Evolutionary conservation across 2,888 invertebrate species (phyloP).

Genomic region (Gasteruption jaculator): DNA sequence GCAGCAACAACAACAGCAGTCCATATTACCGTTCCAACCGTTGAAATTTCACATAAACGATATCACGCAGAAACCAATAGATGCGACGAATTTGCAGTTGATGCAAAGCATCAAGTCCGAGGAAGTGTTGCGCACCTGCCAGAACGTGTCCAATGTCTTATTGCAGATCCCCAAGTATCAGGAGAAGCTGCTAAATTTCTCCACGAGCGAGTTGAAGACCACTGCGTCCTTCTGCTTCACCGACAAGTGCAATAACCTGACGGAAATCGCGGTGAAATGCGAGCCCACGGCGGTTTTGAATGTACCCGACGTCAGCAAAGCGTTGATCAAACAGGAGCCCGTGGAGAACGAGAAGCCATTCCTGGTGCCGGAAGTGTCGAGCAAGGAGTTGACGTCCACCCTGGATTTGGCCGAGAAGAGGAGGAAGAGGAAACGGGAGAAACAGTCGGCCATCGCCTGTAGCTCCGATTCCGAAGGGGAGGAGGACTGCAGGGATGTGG

Average conservation of each 20-base stretch:
- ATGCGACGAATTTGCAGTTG: constrained; percentile 33
- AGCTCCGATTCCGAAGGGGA: constrained; percentile 55
- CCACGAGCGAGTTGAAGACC: constrained; percentile 34
- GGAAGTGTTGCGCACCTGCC: constrained; percentile 44
- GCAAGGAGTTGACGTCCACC: constrained; percentile 42
- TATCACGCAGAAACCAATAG: constrained; percentile 34
- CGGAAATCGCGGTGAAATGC: constrained; percentile 38
- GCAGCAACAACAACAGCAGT: constrained; percentile 19
- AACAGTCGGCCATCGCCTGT: constrained; percentile 38
- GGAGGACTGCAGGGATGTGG: constrained; percentile 54
- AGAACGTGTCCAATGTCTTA: constrained; percentile 46
- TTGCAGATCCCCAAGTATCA: constrained; percentile 47
- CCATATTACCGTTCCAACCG: constrained; percentile 38
- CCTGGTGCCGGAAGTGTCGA: constrained; percentile 34
- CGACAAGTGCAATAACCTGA: constrained; percentile 46
- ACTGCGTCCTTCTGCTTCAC: constrained; percentile 34
- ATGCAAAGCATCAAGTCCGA: constrained; percentile 46
- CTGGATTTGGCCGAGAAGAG: constrained; percentile 58
- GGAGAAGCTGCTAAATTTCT: constrained; percentile 44
- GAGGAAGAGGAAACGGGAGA: constrained; percentile 51
- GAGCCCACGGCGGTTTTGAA: constrained; percentile 46
- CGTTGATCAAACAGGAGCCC: constrained; percentile 36
- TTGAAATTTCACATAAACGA: constrained; percentile 39
- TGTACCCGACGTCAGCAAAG: constrained; percentile 47
- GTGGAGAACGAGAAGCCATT: constrained; percentile 23